phyloP scores from a whole-genome alignment of 2,888 invertebrate species.

The Osedax fenrisi region DNA sequence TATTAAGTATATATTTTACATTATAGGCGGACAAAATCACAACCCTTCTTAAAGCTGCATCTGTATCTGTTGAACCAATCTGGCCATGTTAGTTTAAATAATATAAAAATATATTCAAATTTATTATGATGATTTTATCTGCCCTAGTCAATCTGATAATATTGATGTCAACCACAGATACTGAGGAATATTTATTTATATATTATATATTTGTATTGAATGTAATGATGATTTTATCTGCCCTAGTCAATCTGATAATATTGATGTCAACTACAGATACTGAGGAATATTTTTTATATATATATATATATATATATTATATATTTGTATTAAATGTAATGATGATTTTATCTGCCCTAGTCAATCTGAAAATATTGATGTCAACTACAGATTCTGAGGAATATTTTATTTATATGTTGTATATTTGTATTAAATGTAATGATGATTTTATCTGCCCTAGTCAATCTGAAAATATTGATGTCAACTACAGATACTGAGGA shows the following conservation, averaged over 20 bases:
- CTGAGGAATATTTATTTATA: background rate
- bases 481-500: background rate
- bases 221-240: slow-evolving; percentile 12
- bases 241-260: background rate
- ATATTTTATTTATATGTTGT: too few species aligned
- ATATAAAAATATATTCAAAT: background rate
- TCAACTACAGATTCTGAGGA: background rate
- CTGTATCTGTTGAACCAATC: slow-evolving; percentile 90
- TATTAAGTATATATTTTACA: too few species aligned
- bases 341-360: background rate
- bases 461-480: background rate
- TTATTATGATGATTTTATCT: slow-evolving; percentile 2
- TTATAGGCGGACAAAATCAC: slow-evolving; percentile 77
- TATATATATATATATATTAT: background rate
- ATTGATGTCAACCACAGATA: background rate
- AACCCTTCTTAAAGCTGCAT: slow-evolving; percentile 88
- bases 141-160: background rate
- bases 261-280: background rate
- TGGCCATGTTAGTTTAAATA: slow-evolving; percentile 66
- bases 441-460: background rate
- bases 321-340: slow-evolving; percentile 4
- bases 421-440: background rate
- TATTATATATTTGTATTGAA: background rate
- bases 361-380: background rate
- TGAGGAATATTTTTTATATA: too few species aligned